Evolutionary conservation across 2,888 invertebrate genomes (phyloP), one percentile per base, ranked within the genome.

Genomic region (Melanostoma mellinum): DNA sequence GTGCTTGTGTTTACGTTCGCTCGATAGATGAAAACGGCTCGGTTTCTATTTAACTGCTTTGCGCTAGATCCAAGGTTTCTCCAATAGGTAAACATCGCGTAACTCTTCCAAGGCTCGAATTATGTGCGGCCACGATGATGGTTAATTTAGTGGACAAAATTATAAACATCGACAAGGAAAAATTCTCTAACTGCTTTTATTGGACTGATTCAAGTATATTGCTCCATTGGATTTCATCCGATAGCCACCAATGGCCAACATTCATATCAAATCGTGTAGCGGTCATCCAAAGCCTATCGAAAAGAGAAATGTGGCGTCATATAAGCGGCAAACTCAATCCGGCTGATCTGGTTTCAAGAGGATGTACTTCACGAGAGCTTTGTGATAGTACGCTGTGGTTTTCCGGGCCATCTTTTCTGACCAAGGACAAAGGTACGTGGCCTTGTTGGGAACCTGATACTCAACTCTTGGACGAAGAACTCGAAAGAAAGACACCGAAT

Each of bases 51-150:
- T 33, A 65, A 3, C 32, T 72, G 3, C 48, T 78, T 2, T 72
- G 65, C 20, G 72, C 72, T 33, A 69, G 73, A 33, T 65, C 73
- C 35, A 40, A 56, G 30, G 79, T 79, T 2, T 61, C 73, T 9
- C 68, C 73, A 20, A 36, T 44, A 8, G 32, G 32, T 36, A 74
- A 40, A 76, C n/a, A 46, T 46, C 46, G 46, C 10, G 48, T 58
- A 8, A 48, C 6, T 20, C 6, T 55, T 10, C 33, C 55, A 5
- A 10, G 33, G n/a, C 58, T 73, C 1, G 44, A 40, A 46, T 9
- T 67, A 8, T 53, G 67, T 53, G 53, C 53, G 30, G 42, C 53
- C 8, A 40, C 5, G 3, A 67, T 53, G 67, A 42, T 67, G 53
- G 53, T 44, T 52, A 8, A 33, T n/a, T n/a, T 52, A 4, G 52